These are phyloP conservation scores for Procambarus clarkii DNA, from an alignment of 1,140 invertebrate species.

Conservation along the genomic window DNA sequence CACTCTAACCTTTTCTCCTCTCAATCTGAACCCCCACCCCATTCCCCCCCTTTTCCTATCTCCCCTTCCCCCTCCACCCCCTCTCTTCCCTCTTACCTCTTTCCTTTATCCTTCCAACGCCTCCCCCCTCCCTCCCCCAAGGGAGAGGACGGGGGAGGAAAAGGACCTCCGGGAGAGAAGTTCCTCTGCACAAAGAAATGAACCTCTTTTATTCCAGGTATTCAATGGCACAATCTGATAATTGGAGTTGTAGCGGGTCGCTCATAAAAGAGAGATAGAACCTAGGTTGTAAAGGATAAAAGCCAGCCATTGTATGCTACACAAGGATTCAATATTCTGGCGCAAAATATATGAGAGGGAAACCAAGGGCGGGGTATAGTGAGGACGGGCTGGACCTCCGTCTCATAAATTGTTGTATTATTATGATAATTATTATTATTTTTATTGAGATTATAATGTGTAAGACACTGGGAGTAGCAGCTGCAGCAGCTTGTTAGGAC, in stretches of 20 bases:
- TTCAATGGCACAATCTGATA: constrained; percentile 72
- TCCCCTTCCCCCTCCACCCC: constrained; percentile 12
- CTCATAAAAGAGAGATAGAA: constrained; percentile 69
- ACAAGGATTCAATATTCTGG: constrained; percentile 63
- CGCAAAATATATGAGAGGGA: constrained; percentile 17
- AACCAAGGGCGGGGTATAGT: not conserved
- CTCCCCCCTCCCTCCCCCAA: not conserved
- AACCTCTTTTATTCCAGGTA: constrained; percentile 71
- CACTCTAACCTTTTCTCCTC: not conserved
- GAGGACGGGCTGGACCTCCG: not conserved
- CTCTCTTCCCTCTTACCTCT: constrained; percentile 1
- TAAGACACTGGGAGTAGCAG: too few species aligned
- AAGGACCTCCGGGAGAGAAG: constrained; percentile 9
- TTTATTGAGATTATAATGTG: too few species aligned
- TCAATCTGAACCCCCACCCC: not conserved
- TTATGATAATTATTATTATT: too few species aligned
- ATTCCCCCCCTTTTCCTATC: not conserved
- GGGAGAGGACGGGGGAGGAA: constrained; percentile 28
- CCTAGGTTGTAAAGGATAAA: constrained; percentile 59
- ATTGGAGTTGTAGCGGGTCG: constrained; percentile 58
- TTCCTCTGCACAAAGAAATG: constrained; percentile 69
- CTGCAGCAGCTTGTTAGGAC: too few species aligned
- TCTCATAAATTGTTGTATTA: too few species aligned
- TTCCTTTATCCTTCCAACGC: too few species aligned
- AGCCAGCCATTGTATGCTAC: constrained; percentile 56